Conservation (phyloP, 2,797 vertebrate species). For the Myiothlypis chrysogaster region DNA sequence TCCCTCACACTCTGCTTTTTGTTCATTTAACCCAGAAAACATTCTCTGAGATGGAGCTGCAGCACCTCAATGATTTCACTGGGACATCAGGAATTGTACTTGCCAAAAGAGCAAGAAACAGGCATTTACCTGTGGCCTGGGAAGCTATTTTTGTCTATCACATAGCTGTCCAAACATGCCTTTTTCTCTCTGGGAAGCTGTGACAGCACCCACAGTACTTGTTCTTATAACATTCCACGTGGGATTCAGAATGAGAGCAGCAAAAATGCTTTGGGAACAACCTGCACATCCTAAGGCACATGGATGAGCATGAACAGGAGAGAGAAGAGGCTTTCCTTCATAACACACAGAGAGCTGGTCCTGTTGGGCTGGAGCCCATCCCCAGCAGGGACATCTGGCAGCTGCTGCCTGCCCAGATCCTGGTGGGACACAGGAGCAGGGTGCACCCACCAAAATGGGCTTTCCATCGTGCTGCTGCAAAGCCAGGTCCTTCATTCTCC, state of each 20-base stretch:
- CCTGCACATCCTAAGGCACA: not conserved
- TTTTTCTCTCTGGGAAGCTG: not conserved
- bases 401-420: not conserved
- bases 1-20: not conserved
- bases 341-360: not conserved
- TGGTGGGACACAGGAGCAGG: not conserved
- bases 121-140: not conserved
- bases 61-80: not conserved
- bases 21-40: not conserved
- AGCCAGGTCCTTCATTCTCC: not conserved
- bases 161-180: not conserved
- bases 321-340: not conserved
- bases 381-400: not conserved
- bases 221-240: not conserved
- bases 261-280: not conserved
- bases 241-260: not conserved
- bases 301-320: fast-evolving
- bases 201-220: not conserved
- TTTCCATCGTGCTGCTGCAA: not conserved
- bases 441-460: not conserved
- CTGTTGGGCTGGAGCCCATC: not conserved
- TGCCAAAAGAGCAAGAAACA: not conserved
- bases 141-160: not conserved
- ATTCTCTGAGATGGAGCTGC: fast-evolving
- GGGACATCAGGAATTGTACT: not conserved